Base-by-base conservation (phyloP, 2,113 vertebrate species). In the Anolis sagrei region DNA sequence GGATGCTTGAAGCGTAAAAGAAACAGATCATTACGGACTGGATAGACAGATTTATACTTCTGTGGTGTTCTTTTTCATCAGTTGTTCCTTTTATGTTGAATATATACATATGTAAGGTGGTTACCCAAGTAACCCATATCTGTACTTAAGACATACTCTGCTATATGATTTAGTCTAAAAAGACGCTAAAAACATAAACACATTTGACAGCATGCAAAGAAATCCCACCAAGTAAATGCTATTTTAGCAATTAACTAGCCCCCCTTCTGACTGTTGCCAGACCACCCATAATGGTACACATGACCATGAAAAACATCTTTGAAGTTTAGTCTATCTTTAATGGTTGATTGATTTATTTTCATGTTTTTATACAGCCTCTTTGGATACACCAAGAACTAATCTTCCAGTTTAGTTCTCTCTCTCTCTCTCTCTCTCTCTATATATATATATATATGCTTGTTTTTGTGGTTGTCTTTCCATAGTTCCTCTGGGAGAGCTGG, bases 381-480 rank as follows among this genome's bases (percentile, higher is more conserved):
- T 64, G 80, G 51, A 54, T 78, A 23, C 29, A 92, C 84, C 68
- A 1, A 44, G 81, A 80, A 0, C 1, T 19, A 73, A 81, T 1
- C 36, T 39, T 4, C 83, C 27, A 66, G 82, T 87, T 87, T 49
- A 87, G 66, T 29, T 89, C 73, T 5, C 39, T 5, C 39, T 4
- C 39, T n/a, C 39, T 44, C 39, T 44, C 39, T 44, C 39, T n/a
- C n/a, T n/a, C n/a, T n/a, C n/a, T n/a, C n/a, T n/a, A n/a, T n/a
- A n/a, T 23, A 88, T 91, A 91, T 88, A 88, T 58, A 32, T 49
- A 82, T 82, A 86, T 76, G 18, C 61, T 81, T 79, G 5, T 82
- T 94, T 91, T 86, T 91, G 87, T 89, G 89, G 5, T 1, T 1
- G 74, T 82, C 77, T 32, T 75, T 11, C 61, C 79, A 91, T 64